Base-by-base conservation (phyloP, 2,888 invertebrate species). In the Drosophila putrida region DNA sequence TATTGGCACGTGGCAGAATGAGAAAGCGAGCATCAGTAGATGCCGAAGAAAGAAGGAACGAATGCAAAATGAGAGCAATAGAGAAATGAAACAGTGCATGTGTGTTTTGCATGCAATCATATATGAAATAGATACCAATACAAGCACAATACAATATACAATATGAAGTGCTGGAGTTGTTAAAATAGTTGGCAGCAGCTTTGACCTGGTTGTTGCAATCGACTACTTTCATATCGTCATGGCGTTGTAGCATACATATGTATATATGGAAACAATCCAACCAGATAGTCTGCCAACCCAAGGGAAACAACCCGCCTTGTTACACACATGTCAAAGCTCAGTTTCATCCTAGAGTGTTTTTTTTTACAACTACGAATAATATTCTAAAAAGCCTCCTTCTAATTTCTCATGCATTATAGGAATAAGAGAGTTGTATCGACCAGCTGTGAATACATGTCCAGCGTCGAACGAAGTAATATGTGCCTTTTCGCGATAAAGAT, bases 161-260 rank as follows among this genome's bases (percentile, higher is more conserved):
- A n/a, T n/a, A 98, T 0, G 98, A 97, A 8, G 98, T 97, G 92
- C 99, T 99, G 20, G 98, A 98, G 13, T 95, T 95, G 0, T 97
- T 97, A 90, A 99, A 99, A 91, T 95, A 98, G 63, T 96, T 95
- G 0, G 96, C 96, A 0, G 98, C 97, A 0, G 98, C 96, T 92
- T 99, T 98, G 0, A 99, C 97, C 88, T 98, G 97, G 92, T 99
- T 99, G 90, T 99, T 99, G 91, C 99, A 99, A 90, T 99, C 98
- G 10, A 95, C 94, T 47, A 97, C 95, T 90, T 96, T 95, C 93
- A 98, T 94, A 4, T 95, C 96, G 3, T 96, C 96, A 87, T 95
- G 94, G 90, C 94, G 94, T 95, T 98, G 96, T 13, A 99, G 92
- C 95, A n/a, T n/a, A n/a, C n/a, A n/a, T n/a, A n/a, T 97, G 92